Percentiles rank a stretch among this genome's conserved stretches.
Evolutionary conservation across 2,888 invertebrate genomes (phyloP).

Genomic region (Sthenelais limicola): DNA sequence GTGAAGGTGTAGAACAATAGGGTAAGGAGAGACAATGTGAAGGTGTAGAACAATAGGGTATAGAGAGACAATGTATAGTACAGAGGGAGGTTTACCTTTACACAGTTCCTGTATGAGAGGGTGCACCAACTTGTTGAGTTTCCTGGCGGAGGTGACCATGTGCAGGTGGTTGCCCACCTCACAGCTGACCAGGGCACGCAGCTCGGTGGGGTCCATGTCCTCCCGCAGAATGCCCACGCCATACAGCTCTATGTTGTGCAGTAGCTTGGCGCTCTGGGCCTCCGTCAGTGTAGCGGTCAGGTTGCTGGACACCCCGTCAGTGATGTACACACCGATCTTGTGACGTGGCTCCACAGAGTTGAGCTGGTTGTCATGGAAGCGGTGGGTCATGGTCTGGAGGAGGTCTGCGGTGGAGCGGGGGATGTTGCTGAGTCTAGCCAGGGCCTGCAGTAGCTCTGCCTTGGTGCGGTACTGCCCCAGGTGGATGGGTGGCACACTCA

Average conservation of each 20-base stretch:
- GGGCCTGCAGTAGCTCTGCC: slow-evolving; percentile 34
- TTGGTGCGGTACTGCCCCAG: slow-evolving; percentile 41
- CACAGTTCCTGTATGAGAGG: slow-evolving; percentile 32
- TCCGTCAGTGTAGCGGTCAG: slow-evolving; percentile 42
- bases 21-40: too few relatives aligned
- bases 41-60: too few relatives aligned
- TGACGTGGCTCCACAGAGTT: slow-evolving; percentile 37
- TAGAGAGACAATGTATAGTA: too few relatives aligned
- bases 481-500: slow-evolving; percentile 31
- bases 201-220: slow-evolving; percentile 45
- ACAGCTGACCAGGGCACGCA: slow-evolving; percentile 48
- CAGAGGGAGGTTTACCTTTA: slow-evolving; percentile 31
- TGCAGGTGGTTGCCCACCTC: slow-evolving; percentile 44
- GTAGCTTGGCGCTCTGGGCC: slow-evolving; percentile 45
- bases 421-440: neutral
- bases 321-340: slow-evolving; percentile 47
- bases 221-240: slow-evolving; percentile 43
- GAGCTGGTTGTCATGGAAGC: slow-evolving; percentile 12
- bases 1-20: too few relatives aligned
- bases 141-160: slow-evolving; percentile 4
- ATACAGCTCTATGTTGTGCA: slow-evolving; percentile 46
- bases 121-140: slow-evolving; percentile 18
- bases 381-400: slow-evolving; percentile 43
- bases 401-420: slow-evolving; percentile 41
- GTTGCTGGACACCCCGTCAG: slow-evolving; percentile 46